Base-by-base conservation (phyloP, 2,888 invertebrate genomes). In the Cyclophora albipunctata region DNA sequence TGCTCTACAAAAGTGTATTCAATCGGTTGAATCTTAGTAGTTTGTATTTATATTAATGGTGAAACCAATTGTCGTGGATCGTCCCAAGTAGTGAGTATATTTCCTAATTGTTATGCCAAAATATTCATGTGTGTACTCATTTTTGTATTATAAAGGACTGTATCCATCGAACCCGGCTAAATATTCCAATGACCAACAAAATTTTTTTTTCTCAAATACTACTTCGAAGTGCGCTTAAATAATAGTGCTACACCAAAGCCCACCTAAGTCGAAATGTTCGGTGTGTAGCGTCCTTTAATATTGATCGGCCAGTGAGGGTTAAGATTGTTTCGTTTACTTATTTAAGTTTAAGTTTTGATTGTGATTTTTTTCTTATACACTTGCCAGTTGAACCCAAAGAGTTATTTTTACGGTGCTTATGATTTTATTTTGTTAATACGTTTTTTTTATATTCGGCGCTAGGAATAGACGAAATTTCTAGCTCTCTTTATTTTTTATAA, bases 361-460 rank as follows among this genome's bases (percentile, higher is more conserved):
- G 71, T 78, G 69, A 67, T 73, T 71, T 55, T 69, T 72, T 58
- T 64, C 67, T 67, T 66, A 71, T 37, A 37, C 20, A 20, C 82
- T 84, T 84, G 84, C 84, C 84, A 81, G 71, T 72, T 71, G 49
- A 65, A 73, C 67, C 84, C 83, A 84, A 84, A 83, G 81, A 83
- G 77, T 78, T 67, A 69, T 69, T 70, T 72, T 73, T 72, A 67
- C 51, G 71, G 71, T 78, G 71, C 71, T 75, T 71, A 62, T 64
- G 68, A 59, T 50, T 55, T 47, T 50, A 51, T 51, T n/a, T 57
- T 49, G 43, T 40, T 42, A 45, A 48, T 45, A 51, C 50, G n/a
- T 42, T 56, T 52, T 52, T 42, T 42, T 42, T 42, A 20, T 42
- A 42, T 42, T 42, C 20, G 20, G 20, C 20, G 20, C 20, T 20